A percentile compares a stretch with the other conserved stretches of the same genome.
Conservation (phyloP, 2,888 invertebrate species). For the Synanthedon formicaeformis region DNA sequence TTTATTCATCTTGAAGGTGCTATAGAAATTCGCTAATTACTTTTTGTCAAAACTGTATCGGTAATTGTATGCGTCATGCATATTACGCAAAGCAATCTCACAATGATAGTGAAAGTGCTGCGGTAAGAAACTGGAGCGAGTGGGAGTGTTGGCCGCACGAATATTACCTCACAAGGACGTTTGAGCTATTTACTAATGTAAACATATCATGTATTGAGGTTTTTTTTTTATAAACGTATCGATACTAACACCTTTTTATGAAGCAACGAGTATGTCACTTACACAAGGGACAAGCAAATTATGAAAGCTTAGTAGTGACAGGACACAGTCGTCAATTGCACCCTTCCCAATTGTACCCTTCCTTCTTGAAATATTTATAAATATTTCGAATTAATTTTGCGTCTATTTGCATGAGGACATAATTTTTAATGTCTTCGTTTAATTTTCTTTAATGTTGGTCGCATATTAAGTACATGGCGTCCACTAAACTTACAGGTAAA, state of each 20-base stretch:
- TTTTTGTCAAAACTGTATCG: slow-evolving; percentile 15
- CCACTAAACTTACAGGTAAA: too few species aligned
- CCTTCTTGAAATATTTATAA: too few species aligned
- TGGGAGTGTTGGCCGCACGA: slow-evolving; percentile 32
- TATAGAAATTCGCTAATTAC: background rate
- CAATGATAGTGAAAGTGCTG: slow-evolving; percentile 64
- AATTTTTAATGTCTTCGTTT: too few species aligned
- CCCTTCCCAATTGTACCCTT: too few species aligned
- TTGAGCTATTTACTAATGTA: slow-evolving; percentile 20
- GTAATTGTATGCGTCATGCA: slow-evolving; percentile 19
- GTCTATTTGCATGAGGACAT: too few species aligned
- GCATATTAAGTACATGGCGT: too few species aligned
- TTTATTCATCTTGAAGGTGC: background rate
- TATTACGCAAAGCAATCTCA: slow-evolving; percentile 46
- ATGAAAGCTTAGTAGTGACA: too few species aligned
- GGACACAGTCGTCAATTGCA: too few species aligned
- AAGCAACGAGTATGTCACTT: background rate
- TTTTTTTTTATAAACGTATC: background rate
- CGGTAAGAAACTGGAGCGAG: slow-evolving; percentile 49
- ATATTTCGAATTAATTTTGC: too few species aligned
- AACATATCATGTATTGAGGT: background rate
- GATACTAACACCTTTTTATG: background rate
- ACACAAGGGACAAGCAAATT: background rate
- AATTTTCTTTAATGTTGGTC: too few species aligned
- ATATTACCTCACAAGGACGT: slow-evolving; percentile 59